Base-by-base conservation (phyloP, 37 sponge, comb jelly and placozoan genomes). In the Theonella swinhoei region DNA sequence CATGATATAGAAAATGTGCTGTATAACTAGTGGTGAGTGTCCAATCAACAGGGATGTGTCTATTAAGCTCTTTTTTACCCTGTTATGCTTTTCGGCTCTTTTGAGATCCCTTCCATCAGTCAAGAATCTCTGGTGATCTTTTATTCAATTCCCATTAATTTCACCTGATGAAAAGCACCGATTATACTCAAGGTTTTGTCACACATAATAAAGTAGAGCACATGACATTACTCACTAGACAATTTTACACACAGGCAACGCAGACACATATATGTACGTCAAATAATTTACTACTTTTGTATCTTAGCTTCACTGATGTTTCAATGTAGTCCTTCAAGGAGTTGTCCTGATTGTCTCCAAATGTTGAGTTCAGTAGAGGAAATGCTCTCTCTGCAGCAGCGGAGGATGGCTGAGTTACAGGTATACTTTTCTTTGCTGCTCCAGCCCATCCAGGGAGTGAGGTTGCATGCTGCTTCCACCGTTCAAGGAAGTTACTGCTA, bases 351-450 rank as follows among this genome's bases (percentile, higher is more conserved):
- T 68, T 14, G 42, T 32, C 39, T 17, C 20, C 19, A 72, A 72
- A 72, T 5, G 74, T 39, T 14, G 39, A 39, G n/a, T 72, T 72
- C 14, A 72, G n/a, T 14, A 72, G 74, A 38, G 74, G 63, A 63
- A 78, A 62, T 61, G 31, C 39, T 62, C 69, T 3, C 43, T 79
- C 80, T 25, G 80, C 42, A 37, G 68, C 42, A 67, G 42, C 43
- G 43, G 80, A 65, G 24, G 80, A 79, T 66, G 80, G 80, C 47
- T 65, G 80, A 40, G 66, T 30, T 47, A 67, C 38, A 3, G 66
- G 38, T 5, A 77, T 35, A n/a, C n/a, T n/a, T 64, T 77, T 77
- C 34, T 28, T 47, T 8, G 74, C 74, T n/a, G 74, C 74, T n/a
- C 39, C 74, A 72, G 74, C 39, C 74, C 74, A 72, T 19, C n/a